Percentiles rank a stretch among this genome's conserved stretches.
These are phyloP conservation scores for Hecatera dysodea DNA, from an alignment of 2,888 invertebrate genomes.

Conservation along the genomic window DNA sequence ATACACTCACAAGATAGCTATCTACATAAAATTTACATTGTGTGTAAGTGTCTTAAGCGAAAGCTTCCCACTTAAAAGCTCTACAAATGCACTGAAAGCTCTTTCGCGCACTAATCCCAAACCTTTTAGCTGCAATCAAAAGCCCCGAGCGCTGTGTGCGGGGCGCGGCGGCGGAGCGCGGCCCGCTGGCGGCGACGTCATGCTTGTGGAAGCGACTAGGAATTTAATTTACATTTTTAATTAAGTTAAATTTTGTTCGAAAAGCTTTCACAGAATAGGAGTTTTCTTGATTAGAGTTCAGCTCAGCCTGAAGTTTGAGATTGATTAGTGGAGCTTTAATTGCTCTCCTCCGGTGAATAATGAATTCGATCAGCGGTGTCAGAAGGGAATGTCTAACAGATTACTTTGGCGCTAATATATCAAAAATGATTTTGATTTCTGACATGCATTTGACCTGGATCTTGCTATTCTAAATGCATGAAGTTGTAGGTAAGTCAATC, in stretches of 20 bases:
- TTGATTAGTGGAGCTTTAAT: slow-evolving; percentile 91
- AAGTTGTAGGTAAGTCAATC: not conserved
- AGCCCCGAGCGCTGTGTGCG: slow-evolving; percentile 86
- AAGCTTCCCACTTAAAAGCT: slow-evolving; percentile 91
- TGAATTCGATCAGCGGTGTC: slow-evolving; percentile 89
- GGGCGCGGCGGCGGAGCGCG: slow-evolving; percentile 68
- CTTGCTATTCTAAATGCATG: not conserved
- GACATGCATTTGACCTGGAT: slow-evolving; percentile 11
- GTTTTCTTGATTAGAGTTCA: slow-evolving; percentile 91
- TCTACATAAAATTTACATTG: slow-evolving; percentile 90
- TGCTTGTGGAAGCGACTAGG: slow-evolving; percentile 91
- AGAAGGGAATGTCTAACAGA: slow-evolving; percentile 81
- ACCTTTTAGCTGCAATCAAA: slow-evolving; percentile 92
- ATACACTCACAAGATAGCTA: slow-evolving; percentile 77
- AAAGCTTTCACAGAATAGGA: slow-evolving; percentile 91
- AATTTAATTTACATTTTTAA: slow-evolving; percentile 91
- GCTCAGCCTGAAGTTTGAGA: slow-evolving; percentile 90
- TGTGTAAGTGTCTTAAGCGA: slow-evolving; percentile 91
- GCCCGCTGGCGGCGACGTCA: slow-evolving; percentile 79
- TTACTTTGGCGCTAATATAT: slow-evolving; percentile 79
- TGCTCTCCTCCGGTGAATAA: slow-evolving; percentile 90
- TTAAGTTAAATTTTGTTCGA: slow-evolving; percentile 91
- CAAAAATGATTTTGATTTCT: slow-evolving; percentile 73
- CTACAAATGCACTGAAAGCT: slow-evolving; percentile 91
- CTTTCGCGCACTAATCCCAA: slow-evolving; percentile 91